Evolutionary conservation across 2,797 vertebrate genomes (phyloP).

Genomic region (Microctenopoma steveboyesi): DNA sequence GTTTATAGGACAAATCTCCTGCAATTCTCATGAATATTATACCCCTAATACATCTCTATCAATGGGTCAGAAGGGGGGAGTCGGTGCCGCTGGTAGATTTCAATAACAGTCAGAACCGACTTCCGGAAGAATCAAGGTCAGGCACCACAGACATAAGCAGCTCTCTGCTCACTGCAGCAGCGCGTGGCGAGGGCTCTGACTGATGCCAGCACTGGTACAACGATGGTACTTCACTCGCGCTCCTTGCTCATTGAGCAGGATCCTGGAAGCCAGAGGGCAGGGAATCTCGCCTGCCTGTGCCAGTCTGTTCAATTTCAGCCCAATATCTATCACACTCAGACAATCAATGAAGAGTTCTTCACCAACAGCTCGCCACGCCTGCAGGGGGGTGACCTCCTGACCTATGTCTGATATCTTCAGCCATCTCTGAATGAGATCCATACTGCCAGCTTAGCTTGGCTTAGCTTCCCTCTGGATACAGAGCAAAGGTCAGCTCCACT

Average conservation of each 20-base stretch:
- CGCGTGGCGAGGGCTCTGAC: constrained; percentile 43
- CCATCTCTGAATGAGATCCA: constrained; percentile 72
- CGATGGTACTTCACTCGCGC: constrained; percentile 13
- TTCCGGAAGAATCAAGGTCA: constrained; percentile 74
- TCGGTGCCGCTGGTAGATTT: constrained; percentile 72
- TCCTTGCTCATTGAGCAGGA: constrained; percentile 41
- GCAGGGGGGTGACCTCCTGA: constrained; percentile 70
- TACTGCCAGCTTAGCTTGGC: constrained; percentile 73
- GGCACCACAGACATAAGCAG: constrained; percentile 34
- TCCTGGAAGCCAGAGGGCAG: constrained; percentile 42
- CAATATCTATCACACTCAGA: constrained; percentile 52
- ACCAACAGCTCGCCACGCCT: constrained; percentile 50
- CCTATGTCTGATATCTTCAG: constrained; percentile 71
- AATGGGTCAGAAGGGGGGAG: constrained; percentile 72
- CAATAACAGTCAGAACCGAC: constrained; percentile 57
- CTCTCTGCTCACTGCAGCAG: constrained; percentile 27
- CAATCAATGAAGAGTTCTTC: constrained; percentile 70
- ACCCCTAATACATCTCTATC: constrained; percentile 79
- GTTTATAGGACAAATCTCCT: constrained; percentile 80
- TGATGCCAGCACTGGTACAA: constrained; percentile 43
- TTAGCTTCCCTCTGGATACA: constrained; percentile 71
- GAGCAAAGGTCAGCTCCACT: constrained; percentile 64
- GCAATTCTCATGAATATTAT: constrained; percentile 77
- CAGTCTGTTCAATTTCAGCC: constrained; percentile 67
- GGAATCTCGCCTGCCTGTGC: constrained; percentile 53